Conservation (phyloP, 2,888 invertebrate species). For the Palloptera scutellata region DNA sequence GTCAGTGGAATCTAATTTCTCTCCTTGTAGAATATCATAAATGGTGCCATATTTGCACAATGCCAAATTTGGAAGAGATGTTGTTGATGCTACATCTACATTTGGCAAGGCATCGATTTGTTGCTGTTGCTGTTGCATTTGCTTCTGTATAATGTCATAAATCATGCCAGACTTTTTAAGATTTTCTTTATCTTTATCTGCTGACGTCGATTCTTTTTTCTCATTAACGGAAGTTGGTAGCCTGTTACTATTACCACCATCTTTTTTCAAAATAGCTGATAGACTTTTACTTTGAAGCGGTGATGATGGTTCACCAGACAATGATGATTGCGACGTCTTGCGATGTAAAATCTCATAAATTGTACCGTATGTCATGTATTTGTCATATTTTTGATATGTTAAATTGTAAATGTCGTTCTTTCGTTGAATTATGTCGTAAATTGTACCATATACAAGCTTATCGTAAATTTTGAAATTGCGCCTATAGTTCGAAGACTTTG, state of each 20-base stretch:
- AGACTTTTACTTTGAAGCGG: constrained; percentile 57
- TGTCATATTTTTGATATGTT: constrained; percentile 63
- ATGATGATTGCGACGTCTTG: constrained; percentile 53
- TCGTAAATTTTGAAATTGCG: constrained; percentile 64
- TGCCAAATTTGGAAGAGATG: constrained; percentile 21
- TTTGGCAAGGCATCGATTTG: constrained; percentile 2
- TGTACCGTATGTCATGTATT: constrained; percentile 65
- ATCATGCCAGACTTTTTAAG: constrained; percentile 56
- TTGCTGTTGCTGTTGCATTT: constrained; percentile 37
- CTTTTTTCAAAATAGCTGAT: constrained; percentile 58
- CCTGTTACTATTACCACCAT: constrained; percentile 16
- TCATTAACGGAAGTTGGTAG: constrained; percentile 18
- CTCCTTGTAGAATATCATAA: constrained; percentile 63
- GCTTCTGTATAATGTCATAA: constrained; percentile 63
- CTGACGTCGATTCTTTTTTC: constrained; percentile 31
- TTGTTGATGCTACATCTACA: constrained; percentile 34
- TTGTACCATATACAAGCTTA: constrained; percentile 63
- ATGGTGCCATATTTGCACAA: constrained; percentile 61
- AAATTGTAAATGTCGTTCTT: constrained; percentile 63
- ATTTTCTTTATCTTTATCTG: constrained; percentile 37
- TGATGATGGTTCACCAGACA: constrained; percentile 9
- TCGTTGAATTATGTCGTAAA: constrained; percentile 64
- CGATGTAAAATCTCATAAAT: constrained; percentile 64
- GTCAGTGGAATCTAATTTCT: constrained; percentile 46
- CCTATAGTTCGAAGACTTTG: constrained; percentile 48